Percentiles rank a stretch among this genome's conserved stretches.
These are phyloP conservation scores for Petrophora chlorosata DNA, from an alignment of 2,888 invertebrate genomes.

Conservation along the genomic window DNA sequence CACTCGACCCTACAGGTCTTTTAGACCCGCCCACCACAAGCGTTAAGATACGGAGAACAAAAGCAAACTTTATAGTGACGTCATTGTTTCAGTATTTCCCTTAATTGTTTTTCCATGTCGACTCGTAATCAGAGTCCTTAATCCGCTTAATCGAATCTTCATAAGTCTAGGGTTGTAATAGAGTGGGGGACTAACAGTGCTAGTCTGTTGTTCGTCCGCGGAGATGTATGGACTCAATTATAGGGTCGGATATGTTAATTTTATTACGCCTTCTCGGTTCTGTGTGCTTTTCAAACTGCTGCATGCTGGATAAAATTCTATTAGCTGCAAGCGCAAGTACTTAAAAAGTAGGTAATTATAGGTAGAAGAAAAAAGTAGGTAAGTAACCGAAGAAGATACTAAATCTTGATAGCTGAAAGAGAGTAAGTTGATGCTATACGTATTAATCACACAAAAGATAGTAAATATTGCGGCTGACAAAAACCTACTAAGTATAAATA, in stretches of 20 bases:
- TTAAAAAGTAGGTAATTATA: background rate
- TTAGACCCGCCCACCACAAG: conserved; percentile 67
- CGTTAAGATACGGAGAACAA: conserved; percentile 74
- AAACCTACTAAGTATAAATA: no score
- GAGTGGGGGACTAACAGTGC: conserved; percentile 34
- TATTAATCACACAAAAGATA: no score
- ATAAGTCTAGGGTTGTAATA: conserved; percentile 49
- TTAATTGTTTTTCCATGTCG: conserved; percentile 82
- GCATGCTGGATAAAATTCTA: conserved; percentile 3
- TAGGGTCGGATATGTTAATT: conserved; percentile 39
- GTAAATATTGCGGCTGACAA: no score
- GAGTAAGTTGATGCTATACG: no score
- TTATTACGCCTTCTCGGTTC: conserved; percentile 33
- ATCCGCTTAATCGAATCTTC: conserved; percentile 79
- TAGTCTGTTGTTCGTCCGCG: conserved; percentile 61
- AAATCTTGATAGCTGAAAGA: no score
- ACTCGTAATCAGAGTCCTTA: conserved; percentile 67
- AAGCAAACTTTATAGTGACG: conserved; percentile 72
- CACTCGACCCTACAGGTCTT: conserved; percentile 48
- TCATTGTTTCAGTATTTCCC: conserved; percentile 76
- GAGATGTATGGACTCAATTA: conserved; percentile 68
- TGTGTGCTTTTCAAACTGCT: conserved; percentile 10
- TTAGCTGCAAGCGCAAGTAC: no score
- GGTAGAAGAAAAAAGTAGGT: no score
- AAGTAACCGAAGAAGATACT: no score